Conservation (phyloP, 1,140 invertebrate genomes). For the Micrasema minimum region DNA sequence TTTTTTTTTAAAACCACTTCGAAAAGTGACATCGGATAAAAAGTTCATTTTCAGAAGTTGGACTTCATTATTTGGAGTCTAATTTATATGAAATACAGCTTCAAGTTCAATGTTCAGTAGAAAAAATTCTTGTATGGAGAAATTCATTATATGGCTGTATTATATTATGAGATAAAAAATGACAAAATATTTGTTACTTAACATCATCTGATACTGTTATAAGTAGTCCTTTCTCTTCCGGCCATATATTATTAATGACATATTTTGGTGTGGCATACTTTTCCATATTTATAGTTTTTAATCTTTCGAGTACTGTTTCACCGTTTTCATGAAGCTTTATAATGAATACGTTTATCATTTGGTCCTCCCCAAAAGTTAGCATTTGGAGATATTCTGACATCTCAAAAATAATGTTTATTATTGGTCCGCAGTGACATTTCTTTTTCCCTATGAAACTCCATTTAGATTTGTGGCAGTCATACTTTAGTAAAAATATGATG, state of each 20-base stretch:
- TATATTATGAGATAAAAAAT: too few relatives aligned
- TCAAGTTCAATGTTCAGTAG: too few relatives aligned
- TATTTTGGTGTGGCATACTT: slow-evolving; percentile 71
- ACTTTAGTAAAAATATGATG: slow-evolving; percentile 67
- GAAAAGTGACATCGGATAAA: too few relatives aligned
- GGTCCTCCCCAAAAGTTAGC: slow-evolving; percentile 70
- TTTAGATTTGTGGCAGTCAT: slow-evolving; percentile 56
- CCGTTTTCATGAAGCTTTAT: slow-evolving; percentile 66
- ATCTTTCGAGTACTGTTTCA: slow-evolving; percentile 57
- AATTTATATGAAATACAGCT: too few relatives aligned
- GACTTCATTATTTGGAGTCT: too few relatives aligned
- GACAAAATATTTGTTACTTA: slow-evolving; percentile 49
- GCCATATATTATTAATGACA: slow-evolving; percentile 57
- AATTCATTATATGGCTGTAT: too few relatives aligned
- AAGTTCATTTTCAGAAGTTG: too few relatives aligned
- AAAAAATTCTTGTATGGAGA: too few relatives aligned
- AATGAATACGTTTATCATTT: slow-evolving; percentile 77
- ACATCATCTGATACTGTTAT: slow-evolving; percentile 67
- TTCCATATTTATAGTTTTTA: slow-evolving; percentile 67
- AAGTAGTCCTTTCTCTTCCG: slow-evolving; percentile 55
- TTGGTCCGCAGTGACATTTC: slow-evolving; percentile 67
- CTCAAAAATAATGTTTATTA: slow-evolving; percentile 68
- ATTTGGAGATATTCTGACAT: slow-evolving; percentile 61
- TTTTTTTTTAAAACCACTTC: too few relatives aligned
- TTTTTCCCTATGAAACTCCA: slow-evolving; percentile 71